Evolutionary conservation across 1,140 invertebrate genomes (phyloP).

Genomic region (Papilio xuthus): DNA sequence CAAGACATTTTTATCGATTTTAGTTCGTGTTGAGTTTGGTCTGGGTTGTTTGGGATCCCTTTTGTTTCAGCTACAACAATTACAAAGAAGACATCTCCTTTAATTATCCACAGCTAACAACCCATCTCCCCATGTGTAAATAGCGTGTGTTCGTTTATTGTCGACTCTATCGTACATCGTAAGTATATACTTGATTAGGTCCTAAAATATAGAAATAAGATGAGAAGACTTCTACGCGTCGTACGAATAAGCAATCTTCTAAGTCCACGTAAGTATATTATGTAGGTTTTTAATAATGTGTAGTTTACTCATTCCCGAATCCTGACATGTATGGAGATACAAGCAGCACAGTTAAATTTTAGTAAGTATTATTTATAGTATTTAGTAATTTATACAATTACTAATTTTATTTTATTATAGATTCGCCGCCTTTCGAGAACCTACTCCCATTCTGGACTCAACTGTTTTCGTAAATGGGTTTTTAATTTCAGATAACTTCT

Average conservation of each 20-base stretch:
- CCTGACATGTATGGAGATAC: background rate
- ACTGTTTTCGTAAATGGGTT: conserved; percentile 29
- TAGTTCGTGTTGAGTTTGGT: conserved; percentile 24
- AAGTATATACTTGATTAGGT: conserved; percentile 24
- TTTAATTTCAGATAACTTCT: conserved; percentile 29
- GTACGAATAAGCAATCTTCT: background rate
- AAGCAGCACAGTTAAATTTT: background rate
- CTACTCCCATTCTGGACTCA: background rate
- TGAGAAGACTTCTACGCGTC: conserved; percentile 8
- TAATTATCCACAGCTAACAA: conserved; percentile 1
- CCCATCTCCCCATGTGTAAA: background rate
- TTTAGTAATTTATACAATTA: conserved; percentile 18
- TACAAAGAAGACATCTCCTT: background rate
- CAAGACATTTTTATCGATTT: background rate
- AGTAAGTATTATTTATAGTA: conserved; percentile 16
- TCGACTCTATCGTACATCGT: conserved; percentile 3
- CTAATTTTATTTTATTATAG: conserved; percentile 32
- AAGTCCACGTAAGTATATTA: conserved; percentile 34
- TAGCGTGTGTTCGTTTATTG: background rate
- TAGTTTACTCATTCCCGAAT: background rate
- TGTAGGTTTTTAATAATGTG: conserved; percentile 29
- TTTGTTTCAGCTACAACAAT: conserved; percentile 22
- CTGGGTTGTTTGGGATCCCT: conserved; percentile 25
- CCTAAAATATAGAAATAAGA: background rate
- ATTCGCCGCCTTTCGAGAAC: background rate